Percentiles rank a stretch among this genome's conserved stretches.
Evolutionary conservation across 37 sponge, comb jelly and placozoan species (phyloP).

Genomic region (Agelas oroides): DNA sequence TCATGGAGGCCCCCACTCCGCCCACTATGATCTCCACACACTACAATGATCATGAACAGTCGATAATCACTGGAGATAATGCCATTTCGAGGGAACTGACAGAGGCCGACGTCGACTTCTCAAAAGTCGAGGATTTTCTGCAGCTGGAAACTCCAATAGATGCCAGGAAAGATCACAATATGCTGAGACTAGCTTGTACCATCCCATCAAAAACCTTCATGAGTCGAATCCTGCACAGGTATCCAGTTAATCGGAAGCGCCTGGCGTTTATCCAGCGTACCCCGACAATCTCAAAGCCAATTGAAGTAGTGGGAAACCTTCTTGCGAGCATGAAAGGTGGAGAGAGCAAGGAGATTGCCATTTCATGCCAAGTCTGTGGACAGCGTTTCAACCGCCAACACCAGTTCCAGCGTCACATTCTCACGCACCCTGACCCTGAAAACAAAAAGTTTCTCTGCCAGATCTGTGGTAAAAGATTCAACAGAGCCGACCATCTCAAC

Average conservation of each 20-base stretch:
- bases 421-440: constrained; percentile 78
- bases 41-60: constrained; percentile 46
- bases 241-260: constrained; percentile 43
- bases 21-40: constrained; percentile 41
- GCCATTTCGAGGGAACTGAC: background rate
- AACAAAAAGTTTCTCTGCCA: constrained; percentile 85
- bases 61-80: background rate
- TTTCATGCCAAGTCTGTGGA: constrained; percentile 71
- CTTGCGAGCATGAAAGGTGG: background rate
- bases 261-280: constrained; percentile 61
- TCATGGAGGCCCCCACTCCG: constrained; percentile 6
- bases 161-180: constrained; percentile 50
- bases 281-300: background rate
- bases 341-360: constrained; percentile 38
- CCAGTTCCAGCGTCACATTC: constrained; percentile 73
- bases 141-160: constrained; percentile 64
- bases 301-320: constrained; percentile 11
- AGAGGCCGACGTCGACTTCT: constrained; percentile 54
- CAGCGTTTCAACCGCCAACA: constrained; percentile 54
- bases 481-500: constrained; percentile 82
- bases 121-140: constrained; percentile 51
- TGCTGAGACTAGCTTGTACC: constrained; percentile 50
- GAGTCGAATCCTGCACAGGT: constrained; percentile 43
- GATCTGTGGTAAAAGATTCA: constrained; percentile 80
- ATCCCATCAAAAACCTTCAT: constrained; percentile 48